Base-by-base conservation (phyloP, 2,797 vertebrate genomes). In the Gymnothorax javanicus region DNA sequence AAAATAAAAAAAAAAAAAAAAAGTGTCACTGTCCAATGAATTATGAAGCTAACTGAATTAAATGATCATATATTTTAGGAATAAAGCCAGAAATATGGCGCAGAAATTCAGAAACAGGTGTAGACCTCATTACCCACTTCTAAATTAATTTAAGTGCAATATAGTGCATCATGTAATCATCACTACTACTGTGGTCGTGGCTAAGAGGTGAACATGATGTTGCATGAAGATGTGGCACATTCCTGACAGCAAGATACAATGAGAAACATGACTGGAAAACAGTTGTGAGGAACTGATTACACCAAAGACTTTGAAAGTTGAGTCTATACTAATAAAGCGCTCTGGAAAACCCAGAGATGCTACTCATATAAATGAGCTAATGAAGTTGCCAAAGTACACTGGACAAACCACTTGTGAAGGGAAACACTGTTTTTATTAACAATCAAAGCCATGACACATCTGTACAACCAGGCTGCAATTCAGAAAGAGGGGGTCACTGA, bases 391-490 rank as follows among this genome's bases (percentile, higher is more conserved):
- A 79, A 50, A 54, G n/a, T 4, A 13, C n/a, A 81, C 50, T 23
- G 11, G 77, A 56, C 77, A 81, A 43, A n/a, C 17, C 2, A 11
- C 52, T 56, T 7, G 52, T 85, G 67, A 85, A 85, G 67, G 84
- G 73, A 85, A 84, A 84, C 33, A 64, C 59, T 59, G 58, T 85
- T 85, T 67, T 85, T 85, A 85, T 85, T 85, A 85, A 71, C 56
- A 71, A 85, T 57, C 64, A 85, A 71, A 71, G 20, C 71, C 33
- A 73, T 73, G 15, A 73, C 57, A 57, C 52, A 85, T 85, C 71
- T 67, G 52, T 85, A 85, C 84, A 85, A 73, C 83, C 9, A n/a
- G 56, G 69, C n/a, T 20, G 71, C 50, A 62, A 85, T 54, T 57
- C 54, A 56, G 57, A 73, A 73, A 15, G 0, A 85, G 56, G 64